A percentile compares a stretch with the other conserved stretches of the same genome.
Evolutionary conservation across 2,113 vertebrate species (phyloP).

Genomic region (Thermophis baileyi): DNA sequence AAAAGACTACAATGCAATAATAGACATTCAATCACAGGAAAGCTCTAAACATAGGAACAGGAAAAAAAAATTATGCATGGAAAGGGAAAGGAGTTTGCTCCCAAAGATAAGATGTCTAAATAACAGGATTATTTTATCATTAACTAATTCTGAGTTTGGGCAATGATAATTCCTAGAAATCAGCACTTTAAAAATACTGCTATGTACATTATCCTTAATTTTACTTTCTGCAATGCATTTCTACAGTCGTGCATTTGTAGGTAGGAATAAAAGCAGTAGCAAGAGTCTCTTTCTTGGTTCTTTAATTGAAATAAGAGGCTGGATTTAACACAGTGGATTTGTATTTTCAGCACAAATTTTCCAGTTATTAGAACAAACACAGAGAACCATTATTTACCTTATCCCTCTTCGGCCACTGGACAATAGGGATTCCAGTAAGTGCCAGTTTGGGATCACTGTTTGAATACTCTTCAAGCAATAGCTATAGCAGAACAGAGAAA

Average conservation of each 20-base stretch:
- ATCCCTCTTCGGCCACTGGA: constrained; percentile 94
- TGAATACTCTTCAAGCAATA: constrained; percentile 81
- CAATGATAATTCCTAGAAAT: not conserved
- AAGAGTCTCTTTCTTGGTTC: not conserved
- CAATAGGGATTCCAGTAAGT: constrained; percentile 92
- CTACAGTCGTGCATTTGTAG: not conserved
- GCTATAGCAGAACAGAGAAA: constrained; percentile 58
- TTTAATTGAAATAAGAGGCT: not conserved
- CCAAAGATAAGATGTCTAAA: not conserved
- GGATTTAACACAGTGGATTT: not conserved
- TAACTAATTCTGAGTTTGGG: not conserved
- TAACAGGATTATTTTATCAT: not conserved
- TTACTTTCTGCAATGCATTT: not conserved
- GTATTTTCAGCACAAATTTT: rapidly evolving
- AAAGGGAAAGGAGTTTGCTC: not conserved
- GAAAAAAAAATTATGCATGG: not conserved
- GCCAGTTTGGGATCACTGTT: constrained; percentile 84
- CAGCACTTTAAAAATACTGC: not conserved
- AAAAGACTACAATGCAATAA: not conserved
- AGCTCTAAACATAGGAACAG: not conserved
- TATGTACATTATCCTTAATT: not conserved
- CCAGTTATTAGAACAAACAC: not conserved
- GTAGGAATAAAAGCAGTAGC: not conserved
- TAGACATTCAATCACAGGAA: not conserved
- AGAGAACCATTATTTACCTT: constrained; percentile 64